Evolutionary conservation across 2,888 invertebrate genomes (phyloP).

Genomic region (Geotrupes spiniger): DNA sequence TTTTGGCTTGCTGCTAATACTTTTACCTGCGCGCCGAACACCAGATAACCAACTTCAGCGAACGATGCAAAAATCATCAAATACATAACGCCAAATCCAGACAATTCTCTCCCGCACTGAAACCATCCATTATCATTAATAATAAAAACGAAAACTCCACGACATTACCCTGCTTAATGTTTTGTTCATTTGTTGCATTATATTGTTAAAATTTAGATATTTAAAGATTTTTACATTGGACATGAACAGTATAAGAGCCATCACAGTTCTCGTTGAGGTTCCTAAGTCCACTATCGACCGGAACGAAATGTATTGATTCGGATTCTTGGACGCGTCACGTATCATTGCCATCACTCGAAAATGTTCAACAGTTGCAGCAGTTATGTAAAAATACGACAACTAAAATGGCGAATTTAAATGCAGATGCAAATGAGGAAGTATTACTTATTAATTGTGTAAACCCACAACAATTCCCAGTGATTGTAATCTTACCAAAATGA

Average conservation of each 20-base stretch:
- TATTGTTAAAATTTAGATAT: conserved; percentile 72
- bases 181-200: conserved; percentile 69
- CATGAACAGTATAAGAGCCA: conserved; percentile 21
- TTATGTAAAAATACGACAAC: neutral
- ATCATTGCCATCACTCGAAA: neutral
- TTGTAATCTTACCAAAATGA: conserved; percentile 53
- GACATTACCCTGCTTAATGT: conserved; percentile 58
- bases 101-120: conserved; percentile 66
- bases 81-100: conserved; percentile 74
- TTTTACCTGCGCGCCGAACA: conserved; percentile 65
- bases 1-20: too few species aligned
- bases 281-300: conserved; percentile 4
- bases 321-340: neutral
- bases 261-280: conserved; percentile 8
- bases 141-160: neutral
- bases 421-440: too few species aligned
- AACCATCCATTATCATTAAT: conserved; percentile 21
- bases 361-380: neutral
- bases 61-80: conserved; percentile 74
- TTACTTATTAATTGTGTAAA: too few species aligned
- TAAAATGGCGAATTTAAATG: too few species aligned
- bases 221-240: conserved; percentile 75
- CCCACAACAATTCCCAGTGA: too few species aligned
- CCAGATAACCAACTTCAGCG: conserved; percentile 68
- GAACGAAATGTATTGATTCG: conserved; percentile 5